phyloP scores from a whole-genome alignment of 2,113 vertebrate species.

The Anguilla japonica region DNA sequence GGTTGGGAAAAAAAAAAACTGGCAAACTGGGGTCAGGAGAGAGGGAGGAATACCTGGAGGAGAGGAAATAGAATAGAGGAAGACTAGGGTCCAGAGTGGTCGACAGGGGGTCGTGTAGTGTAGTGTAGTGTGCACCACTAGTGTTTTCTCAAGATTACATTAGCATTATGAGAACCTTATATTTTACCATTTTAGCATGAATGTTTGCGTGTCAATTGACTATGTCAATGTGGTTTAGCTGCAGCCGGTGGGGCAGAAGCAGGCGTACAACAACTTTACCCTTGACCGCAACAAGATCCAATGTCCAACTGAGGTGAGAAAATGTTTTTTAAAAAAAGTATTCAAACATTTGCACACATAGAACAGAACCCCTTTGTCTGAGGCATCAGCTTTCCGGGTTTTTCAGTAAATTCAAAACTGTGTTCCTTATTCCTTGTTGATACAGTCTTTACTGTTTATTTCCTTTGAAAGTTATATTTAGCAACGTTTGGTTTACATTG shows the following conservation, averaged over 20 bases:
- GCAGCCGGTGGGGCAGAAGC: slow-evolving; percentile 85
- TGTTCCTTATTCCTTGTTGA: background rate
- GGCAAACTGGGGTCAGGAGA: slow-evolving; percentile 50
- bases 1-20: background rate
- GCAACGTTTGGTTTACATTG: background rate
- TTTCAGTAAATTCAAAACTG: background rate
- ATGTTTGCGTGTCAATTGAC: background rate
- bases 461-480: background rate
- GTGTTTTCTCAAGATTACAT: background rate
- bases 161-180: background rate
- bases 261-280: slow-evolving; percentile 82
- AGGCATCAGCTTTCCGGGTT: background rate
- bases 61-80: background rate
- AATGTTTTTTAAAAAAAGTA: background rate
- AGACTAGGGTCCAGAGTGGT: no score
- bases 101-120: background rate
- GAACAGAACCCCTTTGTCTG: background rate
- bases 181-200: background rate
- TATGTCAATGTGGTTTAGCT: slow-evolving; percentile 69
- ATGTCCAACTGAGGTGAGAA: slow-evolving; percentile 82
- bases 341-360: background rate
- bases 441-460: background rate
- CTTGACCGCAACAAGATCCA: slow-evolving; percentile 73
- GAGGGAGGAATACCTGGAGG: slow-evolving; percentile 13
- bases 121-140: background rate